Percentiles rank a stretch among this genome's conserved stretches.
Evolutionary conservation across 2,888 invertebrate genomes (phyloP).

Genomic region (Ichneumoninae sp.): DNA sequence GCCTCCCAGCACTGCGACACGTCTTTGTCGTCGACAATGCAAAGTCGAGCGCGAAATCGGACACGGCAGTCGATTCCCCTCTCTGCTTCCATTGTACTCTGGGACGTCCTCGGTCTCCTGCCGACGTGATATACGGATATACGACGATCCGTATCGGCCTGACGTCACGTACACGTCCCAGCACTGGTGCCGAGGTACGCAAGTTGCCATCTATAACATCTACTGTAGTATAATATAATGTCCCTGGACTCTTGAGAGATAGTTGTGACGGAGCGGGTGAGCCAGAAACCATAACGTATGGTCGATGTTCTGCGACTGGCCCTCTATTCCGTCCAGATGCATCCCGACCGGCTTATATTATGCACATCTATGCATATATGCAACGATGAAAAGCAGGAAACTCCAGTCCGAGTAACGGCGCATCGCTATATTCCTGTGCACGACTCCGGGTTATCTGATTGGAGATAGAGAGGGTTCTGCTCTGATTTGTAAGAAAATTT

Average conservation of each 20-base stretch:
- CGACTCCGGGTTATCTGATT: conserved; percentile 57
- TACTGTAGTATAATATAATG: conserved; percentile 5
- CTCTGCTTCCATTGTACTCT: conserved; percentile 47
- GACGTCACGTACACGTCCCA: conserved; percentile 38
- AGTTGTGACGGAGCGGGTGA: conserved; percentile 27
- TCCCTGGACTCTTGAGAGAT: conserved; percentile 44
- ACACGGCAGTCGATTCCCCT: conserved; percentile 48
- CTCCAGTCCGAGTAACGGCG: conserved; percentile 53
- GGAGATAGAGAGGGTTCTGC: conserved; percentile 52
- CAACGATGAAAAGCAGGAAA: conserved; percentile 58
- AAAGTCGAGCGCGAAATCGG: conserved; percentile 56
- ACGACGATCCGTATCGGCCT: conserved; percentile 44
- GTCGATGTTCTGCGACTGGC: conserved; percentile 29
- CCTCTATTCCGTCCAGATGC: conserved; percentile 55
- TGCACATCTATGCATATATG: conserved; percentile 50
- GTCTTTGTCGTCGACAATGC: conserved; percentile 54
- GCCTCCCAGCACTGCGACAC: neutral
- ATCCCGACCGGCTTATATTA: conserved; percentile 48
- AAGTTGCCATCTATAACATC: neutral
- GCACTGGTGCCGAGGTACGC: neutral
- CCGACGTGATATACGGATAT: conserved; percentile 46
- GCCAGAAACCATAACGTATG: conserved; percentile 53
- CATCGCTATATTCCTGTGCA: conserved; percentile 43
- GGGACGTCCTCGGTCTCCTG: conserved; percentile 27
- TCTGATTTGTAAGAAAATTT: conserved; percentile 65